Conservation (phyloP, 30 jellyfish, hydroid and myxozoan genomes). For the Phacellophora camtschatica region DNA sequence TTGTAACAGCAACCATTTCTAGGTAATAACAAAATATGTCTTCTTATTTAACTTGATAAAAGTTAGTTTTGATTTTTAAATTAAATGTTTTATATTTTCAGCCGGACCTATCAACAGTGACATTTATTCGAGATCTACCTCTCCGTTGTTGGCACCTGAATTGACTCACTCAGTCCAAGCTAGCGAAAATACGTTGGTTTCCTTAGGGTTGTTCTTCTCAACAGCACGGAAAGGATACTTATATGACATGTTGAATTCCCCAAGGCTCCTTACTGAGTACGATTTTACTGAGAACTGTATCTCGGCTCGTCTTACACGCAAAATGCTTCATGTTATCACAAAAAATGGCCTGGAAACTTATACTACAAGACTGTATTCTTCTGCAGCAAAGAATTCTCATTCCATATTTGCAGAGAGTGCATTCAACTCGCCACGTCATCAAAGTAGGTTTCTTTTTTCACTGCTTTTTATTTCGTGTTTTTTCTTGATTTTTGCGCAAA, state of each 20-base stretch:
- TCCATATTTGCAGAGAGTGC: background rate
- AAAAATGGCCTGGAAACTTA: constrained; percentile 85
- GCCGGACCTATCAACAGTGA: no score
- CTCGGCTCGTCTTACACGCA: constrained; percentile 65
- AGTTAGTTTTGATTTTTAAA: no score
- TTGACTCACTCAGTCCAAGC: background rate
- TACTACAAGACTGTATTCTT: constrained; percentile 84
- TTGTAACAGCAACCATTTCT: no score
- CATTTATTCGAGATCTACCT: no score
- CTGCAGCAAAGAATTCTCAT: constrained; percentile 54
- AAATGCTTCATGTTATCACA: constrained; percentile 68
- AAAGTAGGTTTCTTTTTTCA: no score
- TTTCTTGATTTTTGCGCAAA: no score
- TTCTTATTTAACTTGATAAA: no score
- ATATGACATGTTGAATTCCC: constrained; percentile 61
- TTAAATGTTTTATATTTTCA: no score
- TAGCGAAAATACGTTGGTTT: constrained; percentile 1
- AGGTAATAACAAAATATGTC: no score
- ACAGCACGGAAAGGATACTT: constrained; percentile 82
- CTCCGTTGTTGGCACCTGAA: no score
- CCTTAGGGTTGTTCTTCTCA: constrained; percentile 80
- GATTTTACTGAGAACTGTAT: constrained; percentile 77
- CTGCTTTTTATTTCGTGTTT: no score
- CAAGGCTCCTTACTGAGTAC: constrained; percentile 60
- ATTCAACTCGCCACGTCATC: background rate